Evolutionary conservation across 2,888 invertebrate genomes (phyloP).

Genomic region (Lysandra coridon): DNA sequence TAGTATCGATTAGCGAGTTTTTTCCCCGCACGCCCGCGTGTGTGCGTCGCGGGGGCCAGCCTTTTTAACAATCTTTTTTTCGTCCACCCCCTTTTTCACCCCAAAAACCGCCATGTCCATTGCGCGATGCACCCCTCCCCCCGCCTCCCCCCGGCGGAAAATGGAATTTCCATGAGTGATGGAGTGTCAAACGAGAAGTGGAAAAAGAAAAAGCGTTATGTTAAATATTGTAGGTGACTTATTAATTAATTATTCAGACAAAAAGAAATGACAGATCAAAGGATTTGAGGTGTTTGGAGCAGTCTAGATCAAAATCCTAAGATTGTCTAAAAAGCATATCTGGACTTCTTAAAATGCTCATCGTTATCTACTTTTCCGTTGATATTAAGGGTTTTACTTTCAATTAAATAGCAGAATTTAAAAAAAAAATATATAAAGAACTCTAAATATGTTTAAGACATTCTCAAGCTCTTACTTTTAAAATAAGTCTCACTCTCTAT

Average conservation of each 20-base stretch:
- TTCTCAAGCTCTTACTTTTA: no score
- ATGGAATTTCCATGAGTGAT: constrained; percentile 81
- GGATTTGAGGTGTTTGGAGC: not conserved
- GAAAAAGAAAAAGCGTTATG: constrained; percentile 80
- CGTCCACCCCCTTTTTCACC: constrained; percentile 69
- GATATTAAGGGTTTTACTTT: no score
- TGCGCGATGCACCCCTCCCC: constrained; percentile 75
- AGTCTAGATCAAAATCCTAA: not conserved
- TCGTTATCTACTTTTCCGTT: no score
- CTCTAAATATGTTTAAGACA: no score
- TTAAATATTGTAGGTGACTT: constrained; percentile 71
- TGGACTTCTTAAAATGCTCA: no score
- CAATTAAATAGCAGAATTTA: no score
- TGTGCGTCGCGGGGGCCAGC: constrained; percentile 70
- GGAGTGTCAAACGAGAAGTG: constrained; percentile 80
- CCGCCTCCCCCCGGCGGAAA: constrained; percentile 72
- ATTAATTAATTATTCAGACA: not conserved
- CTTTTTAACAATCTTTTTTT: constrained; percentile 81
- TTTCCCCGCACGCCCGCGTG: constrained; percentile 79
- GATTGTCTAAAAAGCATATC: not conserved
- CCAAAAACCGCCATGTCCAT: constrained; percentile 78
- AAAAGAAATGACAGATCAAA: not conserved
- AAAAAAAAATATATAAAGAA: no score
- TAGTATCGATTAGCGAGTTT: constrained; percentile 80
- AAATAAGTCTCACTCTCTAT: no score